Base-by-base conservation (phyloP, 2,113 vertebrate genomes). In the Fulica atra region DNA sequence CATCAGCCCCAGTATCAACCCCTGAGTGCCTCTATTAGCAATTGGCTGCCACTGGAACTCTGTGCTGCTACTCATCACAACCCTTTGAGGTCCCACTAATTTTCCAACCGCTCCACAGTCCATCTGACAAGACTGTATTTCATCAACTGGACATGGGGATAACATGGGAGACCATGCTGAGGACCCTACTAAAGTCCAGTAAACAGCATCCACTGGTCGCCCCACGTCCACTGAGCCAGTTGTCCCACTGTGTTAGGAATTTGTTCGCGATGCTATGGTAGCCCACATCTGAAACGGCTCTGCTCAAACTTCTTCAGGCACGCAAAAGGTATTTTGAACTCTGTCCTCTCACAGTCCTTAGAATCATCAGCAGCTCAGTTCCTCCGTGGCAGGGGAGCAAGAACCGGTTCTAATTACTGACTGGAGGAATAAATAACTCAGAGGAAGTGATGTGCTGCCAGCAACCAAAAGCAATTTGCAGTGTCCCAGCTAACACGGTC, bases 371-470 rank as follows among this genome's bases (percentile, higher is more conserved):
- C 69, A 95, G 83, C 73, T 92, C 89, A 53, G 65, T 28, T 88
- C 61, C 77, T 42, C 14, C 38, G 9, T 0, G 7, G 81, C 60
- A 87, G 33, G 64, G 38, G 38, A 95, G 53, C 51, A 89, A 74
- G 72, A 93, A 87, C 76, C 36, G 38, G 61, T 74, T 94, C 89
- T 92, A 95, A 95, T 95, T 96, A 96, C 86, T 42, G 42, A 84
- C 86, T 54, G 54, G 20, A 92, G 35, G 60, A 96, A 93, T 95
- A 95, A 95, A 81, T 96, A 97, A 93, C 91, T 63, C 65, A 1
- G 51, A 93, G 89, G 89, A 95, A 95, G 70, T 69, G 72, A 95
- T 79, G 81, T 56, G 69, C 81, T 92, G 93, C 95, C 94, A 95
- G 86, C 73, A 95, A 89, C 57, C 59, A 68, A 93, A 93, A 65